These are phyloP conservation scores for Plebejus melissa DNA, from an alignment of 2,888 invertebrate species.

Conservation along the genomic window DNA sequence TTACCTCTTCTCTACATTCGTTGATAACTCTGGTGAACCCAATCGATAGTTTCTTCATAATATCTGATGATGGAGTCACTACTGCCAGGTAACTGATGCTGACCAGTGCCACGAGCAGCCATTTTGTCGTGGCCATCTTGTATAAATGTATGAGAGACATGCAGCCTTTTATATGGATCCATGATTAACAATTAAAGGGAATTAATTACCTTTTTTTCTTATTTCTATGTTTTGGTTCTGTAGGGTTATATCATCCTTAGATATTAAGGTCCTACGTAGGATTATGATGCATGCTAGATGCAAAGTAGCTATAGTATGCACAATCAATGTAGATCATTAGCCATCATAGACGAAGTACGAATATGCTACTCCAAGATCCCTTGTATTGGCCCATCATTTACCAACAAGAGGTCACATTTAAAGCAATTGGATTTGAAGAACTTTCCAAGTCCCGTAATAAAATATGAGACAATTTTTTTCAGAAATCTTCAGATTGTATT, in stretches of 20 bases:
- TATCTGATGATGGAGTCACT: slow-evolving; percentile 50
- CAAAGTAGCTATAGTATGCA: too few relatives aligned
- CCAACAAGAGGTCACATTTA: too few relatives aligned
- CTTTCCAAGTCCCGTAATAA: too few relatives aligned
- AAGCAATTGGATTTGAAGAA: too few relatives aligned
- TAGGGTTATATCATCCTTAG: neutral
- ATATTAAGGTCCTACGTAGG: neutral
- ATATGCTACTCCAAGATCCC: too few relatives aligned
- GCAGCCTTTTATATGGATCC: neutral
- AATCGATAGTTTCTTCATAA: slow-evolving; percentile 53
- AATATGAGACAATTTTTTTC: too few relatives aligned
- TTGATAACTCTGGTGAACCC: slow-evolving; percentile 53
- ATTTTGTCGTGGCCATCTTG: slow-evolving; percentile 44
- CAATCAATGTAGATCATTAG: too few relatives aligned
- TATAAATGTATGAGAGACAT: neutral
- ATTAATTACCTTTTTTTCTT: slow-evolving; percentile 11
- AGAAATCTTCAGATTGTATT: neutral
- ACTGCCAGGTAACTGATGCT: slow-evolving; percentile 34
- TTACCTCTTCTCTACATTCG: slow-evolving; percentile 58
- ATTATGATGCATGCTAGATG: too few relatives aligned
- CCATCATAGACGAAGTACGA: too few relatives aligned
- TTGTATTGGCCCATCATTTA: too few relatives aligned
- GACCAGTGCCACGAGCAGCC: slow-evolving; percentile 43
- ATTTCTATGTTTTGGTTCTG: neutral
- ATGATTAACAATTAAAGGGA: slow-evolving; percentile 3